Base-by-base conservation (phyloP, 2,888 invertebrate species). In the Stratiomys singularior region DNA sequence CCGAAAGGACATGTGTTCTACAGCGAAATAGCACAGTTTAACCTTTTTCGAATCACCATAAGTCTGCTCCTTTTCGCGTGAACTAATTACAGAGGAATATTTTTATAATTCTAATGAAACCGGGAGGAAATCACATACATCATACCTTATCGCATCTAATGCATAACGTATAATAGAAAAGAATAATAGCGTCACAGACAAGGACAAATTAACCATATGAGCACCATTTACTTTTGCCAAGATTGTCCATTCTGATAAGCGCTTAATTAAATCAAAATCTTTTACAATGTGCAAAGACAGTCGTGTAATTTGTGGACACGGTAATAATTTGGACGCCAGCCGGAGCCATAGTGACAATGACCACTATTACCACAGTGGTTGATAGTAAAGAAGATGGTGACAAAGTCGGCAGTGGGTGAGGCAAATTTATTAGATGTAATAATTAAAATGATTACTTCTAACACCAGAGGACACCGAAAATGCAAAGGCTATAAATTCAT, bases 251-350 rank as follows among this genome's bases (percentile, higher is more conserved):
- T 11, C 21, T 7, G 58, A 74, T 58, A 74, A 74, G 60, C 23
- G 37, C 64, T 76, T 76, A 76, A 76, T 76, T 76, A 76, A 76
- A 76, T 76, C 76, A 76, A 76, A 76, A 76, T 47, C 63, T 47
- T 76, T 76, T 76, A 76, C 64, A 64, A 76, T 76, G 76, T 76
- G 76, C 76, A 46, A 64, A 76, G 64, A 76, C 76, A 76, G 58
- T 74, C 30, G 23, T 74, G 60, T 74, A 74, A 74, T 74, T 74
- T 74, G 74, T 74, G 23, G 60, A 74, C 74, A 74, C 58, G 74
- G 60, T 69, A 69, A 47, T 69, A 69, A 69, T 69, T 69, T 69
- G 69, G 69, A 23, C 44, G 69, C 15, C 47, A n/a, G 21, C 13
- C 9, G 46, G n/a, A 28, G 23, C 9, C 7, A 52, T 13, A 52